These are phyloP conservation scores for Dipus sagitta DNA, from an alignment of 2,797 vertebrate species.

Conservation along the genomic window DNA sequence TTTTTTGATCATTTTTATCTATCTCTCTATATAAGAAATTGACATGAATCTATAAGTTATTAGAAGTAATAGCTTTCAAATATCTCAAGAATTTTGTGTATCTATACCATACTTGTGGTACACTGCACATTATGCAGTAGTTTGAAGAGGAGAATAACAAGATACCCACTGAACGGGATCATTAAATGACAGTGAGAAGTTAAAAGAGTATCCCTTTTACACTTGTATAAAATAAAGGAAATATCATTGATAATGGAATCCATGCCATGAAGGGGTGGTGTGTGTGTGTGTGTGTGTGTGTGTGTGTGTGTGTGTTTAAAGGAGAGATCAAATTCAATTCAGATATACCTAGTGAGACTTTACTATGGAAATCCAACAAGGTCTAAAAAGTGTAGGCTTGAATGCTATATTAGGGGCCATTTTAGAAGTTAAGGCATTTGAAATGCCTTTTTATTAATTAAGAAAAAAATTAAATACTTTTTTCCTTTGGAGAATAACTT, in stretches of 20 bases:
- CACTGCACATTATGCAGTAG: neutral
- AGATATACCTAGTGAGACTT: neutral
- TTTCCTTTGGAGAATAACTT: neutral
- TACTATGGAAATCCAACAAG: neutral
- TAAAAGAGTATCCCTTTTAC: neutral
- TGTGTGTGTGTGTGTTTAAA: no score
- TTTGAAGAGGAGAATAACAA: neutral
- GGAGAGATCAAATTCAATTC: conserved; percentile 1
- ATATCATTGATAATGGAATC: neutral
- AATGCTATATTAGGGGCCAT: neutral
- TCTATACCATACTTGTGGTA: neutral
- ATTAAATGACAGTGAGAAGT: neutral
- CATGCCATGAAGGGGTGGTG: no score
- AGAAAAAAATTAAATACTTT: neutral
- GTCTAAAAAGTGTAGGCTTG: neutral
- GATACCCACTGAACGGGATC: neutral
- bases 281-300: no score
- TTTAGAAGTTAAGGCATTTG: neutral
- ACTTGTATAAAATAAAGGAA: neutral
- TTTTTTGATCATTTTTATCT: neutral
- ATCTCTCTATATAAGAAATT: neutral
- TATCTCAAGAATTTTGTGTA: neutral
- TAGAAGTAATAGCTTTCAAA: neutral
- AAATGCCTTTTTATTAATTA: neutral
- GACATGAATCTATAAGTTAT: neutral